phyloP scores from a whole-genome alignment of 2,888 invertebrate species.

The Agriopis leucophaearia region DNA sequence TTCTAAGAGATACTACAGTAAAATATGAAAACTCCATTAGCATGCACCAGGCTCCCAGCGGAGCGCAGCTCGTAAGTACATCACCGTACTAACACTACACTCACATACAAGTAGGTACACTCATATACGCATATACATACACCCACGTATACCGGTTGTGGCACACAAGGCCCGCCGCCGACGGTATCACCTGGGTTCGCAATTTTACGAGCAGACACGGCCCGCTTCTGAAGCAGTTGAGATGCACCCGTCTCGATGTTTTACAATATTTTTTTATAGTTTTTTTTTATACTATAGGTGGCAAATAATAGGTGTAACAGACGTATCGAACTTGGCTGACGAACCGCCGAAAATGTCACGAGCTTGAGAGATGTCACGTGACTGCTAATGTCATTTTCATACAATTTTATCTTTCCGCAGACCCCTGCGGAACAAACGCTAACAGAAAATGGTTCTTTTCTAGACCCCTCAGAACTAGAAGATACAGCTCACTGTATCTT shows the following conservation, averaged over 20 bases:
- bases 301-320: no score
- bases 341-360: no score
- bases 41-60: background rate
- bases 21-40: constrained; percentile 7
- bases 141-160: constrained; percentile 45
- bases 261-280: no score
- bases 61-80: background rate
- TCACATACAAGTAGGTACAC: background rate
- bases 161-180: constrained; percentile 44
- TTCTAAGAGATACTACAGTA: background rate
- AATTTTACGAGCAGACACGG: constrained; percentile 78
- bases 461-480: no score
- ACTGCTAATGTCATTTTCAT: no score
- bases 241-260: constrained; percentile 36
- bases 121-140: constrained; percentile 24
- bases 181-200: constrained; percentile 83
- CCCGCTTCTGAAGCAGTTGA: constrained; percentile 56
- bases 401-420: no score
- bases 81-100: background rate
- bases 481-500: no score
- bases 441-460: no score
- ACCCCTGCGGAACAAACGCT: no score
- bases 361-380: no score
- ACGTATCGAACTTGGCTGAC: no score
- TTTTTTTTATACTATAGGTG: no score